Base-by-base conservation (phyloP, 1,140 invertebrate species). In the Macrosteles quadrilineatus region DNA sequence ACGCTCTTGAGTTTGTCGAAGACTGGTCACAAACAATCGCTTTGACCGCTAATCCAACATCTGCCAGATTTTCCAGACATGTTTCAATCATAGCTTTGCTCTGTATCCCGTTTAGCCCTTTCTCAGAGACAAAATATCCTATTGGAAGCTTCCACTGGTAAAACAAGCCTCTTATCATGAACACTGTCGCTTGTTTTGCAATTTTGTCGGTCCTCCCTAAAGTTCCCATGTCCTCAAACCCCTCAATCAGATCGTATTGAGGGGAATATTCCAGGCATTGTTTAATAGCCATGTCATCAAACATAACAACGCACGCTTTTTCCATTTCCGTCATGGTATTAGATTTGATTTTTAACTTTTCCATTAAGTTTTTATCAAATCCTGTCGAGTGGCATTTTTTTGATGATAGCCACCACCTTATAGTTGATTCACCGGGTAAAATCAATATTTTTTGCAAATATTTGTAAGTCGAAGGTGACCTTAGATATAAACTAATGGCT, bases 221-320 rank as follows among this genome's bases (percentile, higher is more conserved):
- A 21, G 3, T 1, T 62, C 57, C 57, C n/a, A 62, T 29, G 27
- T 62, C 57, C 30, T 62, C n/a, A n/a, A n/a, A n/a, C n/a, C n/a
- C n/a, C n/a, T n/a, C n/a, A n/a, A n/a, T n/a, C n/a, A n/a, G n/a
- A n/a, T n/a, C n/a, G n/a, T n/a, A n/a, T n/a, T n/a, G n/a, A n/a
- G n/a, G n/a, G n/a, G n/a, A n/a, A n/a, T n/a, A n/a, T n/a, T n/a
- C n/a, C n/a, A n/a, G n/a, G n/a, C n/a, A n/a, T n/a, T n/a, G n/a
- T n/a, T n/a, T 62, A 25, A 62, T 62, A 17, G 57, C 57, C 57
- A 62, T 62, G 27, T 21, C 57, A 62, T 62, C 57, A 62, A 62
- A 62, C 57, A 62, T 62, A 4, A 62, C 9, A 11, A 43, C 36
- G 36, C 36, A 43, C 17, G n/a, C n/a, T n/a, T n/a, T n/a, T n/a